A percentile compares a stretch with the other conserved stretches of the same genome.
These are phyloP conservation scores for Linyphia triangularis DNA, from an alignment of 2,888 invertebrate species.

Conservation along the genomic window DNA sequence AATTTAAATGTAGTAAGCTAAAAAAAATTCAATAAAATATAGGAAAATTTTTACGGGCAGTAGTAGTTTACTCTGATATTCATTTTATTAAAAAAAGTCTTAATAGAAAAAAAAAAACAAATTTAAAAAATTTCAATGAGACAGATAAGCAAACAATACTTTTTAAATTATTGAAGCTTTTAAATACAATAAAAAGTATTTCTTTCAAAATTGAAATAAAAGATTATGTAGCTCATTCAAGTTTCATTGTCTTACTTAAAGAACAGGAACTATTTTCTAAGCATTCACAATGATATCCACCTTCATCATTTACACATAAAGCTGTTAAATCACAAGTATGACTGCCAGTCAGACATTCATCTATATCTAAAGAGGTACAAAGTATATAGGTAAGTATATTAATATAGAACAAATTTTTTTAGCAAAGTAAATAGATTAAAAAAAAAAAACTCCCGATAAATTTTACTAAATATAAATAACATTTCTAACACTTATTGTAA, in stretches of 20 bases:
- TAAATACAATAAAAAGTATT: no score
- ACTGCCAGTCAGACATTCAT: constrained; percentile 88
- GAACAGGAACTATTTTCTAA: constrained; percentile 80
- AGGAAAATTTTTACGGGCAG: no score
- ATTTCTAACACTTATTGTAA: neutral
- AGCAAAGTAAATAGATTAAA: neutral
- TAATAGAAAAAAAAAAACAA: no score
- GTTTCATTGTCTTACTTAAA: constrained; percentile 77
- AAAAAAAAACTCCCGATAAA: neutral
- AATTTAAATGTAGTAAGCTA: no score
- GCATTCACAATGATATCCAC: constrained; percentile 89
- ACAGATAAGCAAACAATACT: no score
- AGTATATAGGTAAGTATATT: neutral
- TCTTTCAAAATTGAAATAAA: no score
- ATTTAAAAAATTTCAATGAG: no score
- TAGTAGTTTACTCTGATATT: no score
- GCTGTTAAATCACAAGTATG: constrained; percentile 90
- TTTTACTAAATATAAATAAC: neutral
- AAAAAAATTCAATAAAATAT: no score
- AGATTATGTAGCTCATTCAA: no score
- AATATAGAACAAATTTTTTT: neutral
- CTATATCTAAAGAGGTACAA: constrained; percentile 84
- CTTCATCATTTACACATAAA: constrained; percentile 88
- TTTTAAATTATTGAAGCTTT: no score
- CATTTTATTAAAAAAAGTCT: no score